Percentiles rank a stretch among this genome's conserved stretches.
phyloP scores from a whole-genome alignment of 64 coral and sea anemone genomes.

The Trachythela sp. region DNA sequence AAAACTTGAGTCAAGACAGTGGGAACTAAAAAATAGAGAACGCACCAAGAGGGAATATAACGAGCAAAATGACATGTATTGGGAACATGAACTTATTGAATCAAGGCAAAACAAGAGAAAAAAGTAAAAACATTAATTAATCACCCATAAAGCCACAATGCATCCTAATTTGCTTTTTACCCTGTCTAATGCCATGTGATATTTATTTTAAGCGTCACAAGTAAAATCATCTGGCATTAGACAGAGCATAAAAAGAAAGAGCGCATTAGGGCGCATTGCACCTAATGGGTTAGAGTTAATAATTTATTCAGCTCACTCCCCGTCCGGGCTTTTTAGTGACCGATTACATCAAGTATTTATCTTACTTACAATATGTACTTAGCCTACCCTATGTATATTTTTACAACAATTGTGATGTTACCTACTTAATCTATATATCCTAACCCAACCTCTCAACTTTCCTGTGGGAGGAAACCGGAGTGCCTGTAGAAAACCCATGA shows the following conservation, averaged over 20 bases:
- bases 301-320: neutral
- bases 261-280: conserved; percentile 2
- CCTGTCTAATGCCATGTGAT: conserved; percentile 10
- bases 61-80: neutral
- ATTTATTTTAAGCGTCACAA: neutral
- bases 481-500: too few species aligned
- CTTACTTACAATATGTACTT: neutral
- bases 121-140: neutral
- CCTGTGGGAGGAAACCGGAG: too few species aligned
- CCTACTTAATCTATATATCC: too few species aligned
- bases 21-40: conserved; percentile 3
- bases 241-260: conserved; percentile 1
- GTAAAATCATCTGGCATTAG: neutral
- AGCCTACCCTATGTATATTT: neutral
- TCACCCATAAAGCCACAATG: neutral
- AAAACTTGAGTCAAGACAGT: conserved; percentile 21
- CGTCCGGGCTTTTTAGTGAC: neutral
- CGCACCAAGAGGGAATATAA: neutral
- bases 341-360: too few species aligned
- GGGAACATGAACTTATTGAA: neutral
- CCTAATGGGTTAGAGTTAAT: neutral
- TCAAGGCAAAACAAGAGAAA: neutral
- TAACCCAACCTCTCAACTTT: too few species aligned
- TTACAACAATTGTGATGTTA: too few species aligned
- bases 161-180: conserved; percentile 1